Base-by-base conservation (phyloP, 2,113 vertebrate species). In the Turnix velox region DNA sequence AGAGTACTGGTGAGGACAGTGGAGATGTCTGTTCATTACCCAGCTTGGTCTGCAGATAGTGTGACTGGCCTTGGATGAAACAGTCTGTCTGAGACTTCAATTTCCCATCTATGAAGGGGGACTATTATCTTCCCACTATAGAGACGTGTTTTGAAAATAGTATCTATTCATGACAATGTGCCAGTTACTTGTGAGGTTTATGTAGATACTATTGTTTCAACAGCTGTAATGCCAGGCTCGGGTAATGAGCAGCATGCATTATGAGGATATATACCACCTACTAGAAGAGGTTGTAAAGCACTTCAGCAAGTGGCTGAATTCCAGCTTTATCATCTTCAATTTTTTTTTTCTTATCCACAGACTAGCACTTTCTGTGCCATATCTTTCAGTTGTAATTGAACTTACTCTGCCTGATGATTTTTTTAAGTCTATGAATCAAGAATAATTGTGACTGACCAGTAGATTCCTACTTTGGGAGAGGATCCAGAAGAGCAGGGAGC, bases 31-130 rank as follows among this genome's bases (percentile, higher is more conserved):
- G 46, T 63, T 95, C 65, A 25, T 78, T 87, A 67, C 40, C 77
- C 48, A 61, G 66, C 65, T 72, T 7, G n/a, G 69, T 81, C 84
- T 84, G 74, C 52, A 91, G 87, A 91, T 57, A 84, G 39, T 15
- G 37, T 20, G 61, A 45, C 77, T 78, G 89, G 84, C 93, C 93
- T 94, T 96, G 89, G 54, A 68, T 87, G 82, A 89, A 91, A 71
- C 42, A 71, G 65, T 71, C 91, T 92, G 84, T 59, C 77, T 91
- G 69, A 78, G 86, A 48, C 65, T 91, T 30, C 55, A 46, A 12
- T 63, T 87, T 78, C 48, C 66, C 2, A 0, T 63, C 87, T 61
- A 43, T 45, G 33, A 78, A 87, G 67, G 30, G 11, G 57, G 24
- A 54, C 55, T 81, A n/a, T 28, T 43, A 89, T 63, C 91, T 82